Evolutionary conservation across 2,797 vertebrate genomes (phyloP), one percentile per base, ranked within the genome.

Genomic region (Apogon hyalosoma): DNA sequence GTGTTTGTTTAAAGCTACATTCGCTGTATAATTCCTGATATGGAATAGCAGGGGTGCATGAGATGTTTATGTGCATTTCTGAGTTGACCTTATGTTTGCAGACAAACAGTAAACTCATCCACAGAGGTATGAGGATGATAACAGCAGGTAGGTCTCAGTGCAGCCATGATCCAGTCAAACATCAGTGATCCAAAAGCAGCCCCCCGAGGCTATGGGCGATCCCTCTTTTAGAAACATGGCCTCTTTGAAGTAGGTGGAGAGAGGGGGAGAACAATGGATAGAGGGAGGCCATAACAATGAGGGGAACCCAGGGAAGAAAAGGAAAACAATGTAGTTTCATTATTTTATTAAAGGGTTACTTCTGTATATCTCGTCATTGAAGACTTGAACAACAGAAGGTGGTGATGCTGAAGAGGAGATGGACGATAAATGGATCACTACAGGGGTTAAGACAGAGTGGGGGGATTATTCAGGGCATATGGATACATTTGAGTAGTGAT

Each of bases 191-290:
- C 54, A 46, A 33, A 5, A 21, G 36, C 59, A 38, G 68, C 51
- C 56, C 69, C 79, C 43, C 7, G 48, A 50, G 64, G 52, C 18
- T 11, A 28, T 7, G 70, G 68, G 63, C 52, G 13, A 51, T 69
- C 69, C 74, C 67, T 58, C 42, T 59, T 79, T 80, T 76, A 86
- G 70, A 88, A 79, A 73, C 66, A 76, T 69, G 73, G 48, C 49
- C 80, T 67, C 88, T 92, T 89, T 90, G 86, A 83, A 81, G 87
- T 78, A 24, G 18, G 5, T 7, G 36, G 43, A 16, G 42, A 62
- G 52, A 48, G 67, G 70, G 59, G 51, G 61, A 15, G 69, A 19
- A 19, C 0, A 31, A 61, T 36, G 36, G 60, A 28, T 7, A 39
- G 40, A 64, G 40, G 31, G 19, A 65, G 61, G 52, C n/a, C 45